Conservation (phyloP, 2,888 invertebrate genomes). For the Leptopilina drosophilae region DNA sequence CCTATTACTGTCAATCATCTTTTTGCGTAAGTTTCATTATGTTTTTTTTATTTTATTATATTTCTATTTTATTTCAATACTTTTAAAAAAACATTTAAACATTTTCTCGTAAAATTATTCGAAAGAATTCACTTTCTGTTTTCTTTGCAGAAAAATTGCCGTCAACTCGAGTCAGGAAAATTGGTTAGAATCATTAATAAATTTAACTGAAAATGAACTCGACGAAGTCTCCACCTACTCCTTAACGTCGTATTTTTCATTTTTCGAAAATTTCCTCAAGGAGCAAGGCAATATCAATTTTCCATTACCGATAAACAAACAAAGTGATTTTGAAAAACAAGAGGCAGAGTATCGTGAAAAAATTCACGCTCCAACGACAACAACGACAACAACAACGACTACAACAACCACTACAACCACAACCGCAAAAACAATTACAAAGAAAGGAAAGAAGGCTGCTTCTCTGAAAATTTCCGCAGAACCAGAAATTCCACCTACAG, state of each 20-base stretch:
- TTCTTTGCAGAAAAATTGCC: constrained; percentile 65
- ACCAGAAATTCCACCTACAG: not conserved
- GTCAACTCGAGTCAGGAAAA: constrained; percentile 60
- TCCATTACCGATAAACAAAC: constrained; percentile 52
- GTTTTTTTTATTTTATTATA: too few relatives aligned
- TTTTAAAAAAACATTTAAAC: too few relatives aligned
- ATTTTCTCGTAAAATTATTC: too few relatives aligned
- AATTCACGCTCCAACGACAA: constrained; percentile 61
- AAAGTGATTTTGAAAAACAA: constrained; percentile 63
- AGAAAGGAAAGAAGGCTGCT: constrained; percentile 17
- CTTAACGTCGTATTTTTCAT: constrained; percentile 64
- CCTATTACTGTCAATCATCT: constrained; percentile 54
- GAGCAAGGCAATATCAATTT: constrained; percentile 56
- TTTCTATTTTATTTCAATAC: too few relatives aligned
- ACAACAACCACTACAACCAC: constrained; percentile 54
- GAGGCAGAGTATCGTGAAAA: constrained; percentile 60
- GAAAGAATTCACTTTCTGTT: not conserved
- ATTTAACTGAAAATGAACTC: constrained; percentile 58
- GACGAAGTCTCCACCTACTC: constrained; percentile 58
- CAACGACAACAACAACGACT: constrained; percentile 57
- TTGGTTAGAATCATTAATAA: constrained; percentile 61
- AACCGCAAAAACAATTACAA: constrained; percentile 42
- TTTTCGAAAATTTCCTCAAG: constrained; percentile 65
- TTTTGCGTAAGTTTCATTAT: constrained; percentile 64
- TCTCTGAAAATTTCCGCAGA: not conserved